Base-by-base conservation (phyloP, 2,888 invertebrate species). In the Pyrrhosoma nymphula region DNA sequence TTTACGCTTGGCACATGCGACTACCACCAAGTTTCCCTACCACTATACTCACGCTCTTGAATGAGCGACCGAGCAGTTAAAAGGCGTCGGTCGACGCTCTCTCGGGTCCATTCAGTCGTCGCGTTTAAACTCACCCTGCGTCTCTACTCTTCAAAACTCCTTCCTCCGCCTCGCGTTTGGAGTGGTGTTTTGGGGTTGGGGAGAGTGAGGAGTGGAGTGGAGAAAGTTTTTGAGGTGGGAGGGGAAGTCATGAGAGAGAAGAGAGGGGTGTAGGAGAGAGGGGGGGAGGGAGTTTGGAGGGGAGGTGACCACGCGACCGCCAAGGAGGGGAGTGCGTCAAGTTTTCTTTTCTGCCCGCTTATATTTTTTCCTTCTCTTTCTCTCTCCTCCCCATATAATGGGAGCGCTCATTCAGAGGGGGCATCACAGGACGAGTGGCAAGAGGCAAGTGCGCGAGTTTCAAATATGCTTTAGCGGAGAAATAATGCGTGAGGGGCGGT, bases 351-450 rank as follows among this genome's bases (percentile, higher is more conserved):
- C 26, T 10, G 26, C 23, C 23, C 69, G 69, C 69, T 69, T 69
- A 69, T 26, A 26, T 69, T 26, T 69, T 69, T 69, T 69, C 69
- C n/a, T 26, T 26, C 3, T n/a, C 69, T n/a, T 2, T 1, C 69
- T n/a, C 69, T n/a, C 75, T 82, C 30, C 30, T 0, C 82, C 82
- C 35, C 35, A 1, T 26, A 26, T 82, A 82, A 82, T 82, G 82
- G 82, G 82, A 35, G 30, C 35, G 30, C 35, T 35, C 82, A 82
- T 82, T 82, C 82, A 82, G 82, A 82, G 82, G 82, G 82, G 82
- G 82, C 82, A 82, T 35, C 35, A 35, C 82, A 82, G 35, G 30
- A 35, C 82, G 82, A 82, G 16, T 0, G 82, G 16, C 82, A 14
- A 30, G 16, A 35, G 35, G 30, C 30, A 14, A 82, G 82, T 82